A percentile compares a stretch with the other conserved stretches of the same genome.
These are phyloP conservation scores for Suillia variegata DNA, from an alignment of 2,888 invertebrate species.

Conservation along the genomic window DNA sequence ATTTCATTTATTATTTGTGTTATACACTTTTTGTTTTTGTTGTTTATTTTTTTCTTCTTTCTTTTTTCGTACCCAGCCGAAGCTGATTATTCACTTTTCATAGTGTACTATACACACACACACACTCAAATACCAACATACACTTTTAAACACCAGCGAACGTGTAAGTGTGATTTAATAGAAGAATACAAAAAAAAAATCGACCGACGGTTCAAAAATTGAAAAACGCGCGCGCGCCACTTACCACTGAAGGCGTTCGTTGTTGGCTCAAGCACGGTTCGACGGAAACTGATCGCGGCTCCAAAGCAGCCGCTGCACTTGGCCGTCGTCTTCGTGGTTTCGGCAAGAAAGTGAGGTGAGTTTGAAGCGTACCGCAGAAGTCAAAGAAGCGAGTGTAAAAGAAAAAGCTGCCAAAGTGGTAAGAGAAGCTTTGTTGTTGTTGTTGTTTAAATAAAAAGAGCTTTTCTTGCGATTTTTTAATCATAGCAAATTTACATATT, in stretches of 20 bases:
- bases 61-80: no score
- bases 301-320: slow-evolving; percentile 4
- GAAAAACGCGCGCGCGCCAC: slow-evolving; percentile 12
- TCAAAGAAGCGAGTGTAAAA: not conserved
- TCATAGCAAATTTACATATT: no score
- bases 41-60: no score
- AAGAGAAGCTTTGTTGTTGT: not conserved
- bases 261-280: slow-evolving; percentile 36
- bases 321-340: not conserved
- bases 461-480: no score
- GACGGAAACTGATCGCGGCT: slow-evolving; percentile 32
- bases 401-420: not conserved
- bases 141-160: not conserved
- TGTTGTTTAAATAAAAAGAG: no score
- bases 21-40: slow-evolving; percentile 11
- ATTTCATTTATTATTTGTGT: slow-evolving; percentile 19
- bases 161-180: not conserved
- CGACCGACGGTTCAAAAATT: slow-evolving; percentile 8
- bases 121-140: not conserved
- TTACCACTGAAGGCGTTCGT: slow-evolving; percentile 28
- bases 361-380: not conserved
- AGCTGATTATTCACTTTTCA: slow-evolving; percentile 51
- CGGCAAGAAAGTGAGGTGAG: slow-evolving; percentile 39
- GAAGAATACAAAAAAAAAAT: no score
- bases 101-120: slow-evolving; percentile 39